Percentiles rank a stretch among this genome's conserved stretches.
Evolutionary conservation across 2,888 invertebrate species (phyloP).

Genomic region (Smittia sp.): DNA sequence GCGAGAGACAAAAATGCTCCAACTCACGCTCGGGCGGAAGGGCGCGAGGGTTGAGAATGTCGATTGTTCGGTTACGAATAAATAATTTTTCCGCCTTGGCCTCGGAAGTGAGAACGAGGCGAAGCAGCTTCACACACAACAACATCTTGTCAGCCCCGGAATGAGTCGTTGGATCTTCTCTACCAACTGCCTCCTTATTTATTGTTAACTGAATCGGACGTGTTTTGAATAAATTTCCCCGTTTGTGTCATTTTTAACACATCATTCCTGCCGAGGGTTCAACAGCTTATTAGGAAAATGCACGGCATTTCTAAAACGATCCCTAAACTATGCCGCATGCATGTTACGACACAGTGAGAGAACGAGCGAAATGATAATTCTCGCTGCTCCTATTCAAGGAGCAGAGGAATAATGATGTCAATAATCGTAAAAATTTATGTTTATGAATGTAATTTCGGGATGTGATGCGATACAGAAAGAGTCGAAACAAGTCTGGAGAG

Average conservation of each 20-base stretch:
- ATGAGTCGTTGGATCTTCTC: neutral
- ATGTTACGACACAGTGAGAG: slow-evolving; percentile 5
- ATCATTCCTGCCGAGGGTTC: neutral
- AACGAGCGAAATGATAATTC: slow-evolving; percentile 22
- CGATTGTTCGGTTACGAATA: slow-evolving; percentile 37
- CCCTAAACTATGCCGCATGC: slow-evolving; percentile 24
- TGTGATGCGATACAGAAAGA: neutral
- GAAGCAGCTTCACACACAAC: slow-evolving; percentile 21
- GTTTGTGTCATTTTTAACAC: neutral
- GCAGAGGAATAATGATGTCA: slow-evolving; percentile 24
- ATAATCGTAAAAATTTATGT: slow-evolving; percentile 30
- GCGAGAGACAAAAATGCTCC: slow-evolving; percentile 20
- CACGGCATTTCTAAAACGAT: slow-evolving; percentile 3
- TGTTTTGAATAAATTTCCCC: slow-evolving; percentile 37
- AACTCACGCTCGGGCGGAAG: neutral
- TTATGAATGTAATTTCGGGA: slow-evolving; percentile 8
- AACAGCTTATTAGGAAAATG: neutral
- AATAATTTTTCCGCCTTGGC: slow-evolving; percentile 17
- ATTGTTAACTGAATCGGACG: slow-evolving; percentile 41
- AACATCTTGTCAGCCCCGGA: slow-evolving; percentile 8
- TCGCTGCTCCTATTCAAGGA: neutral
- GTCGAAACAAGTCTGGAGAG: too few species aligned
- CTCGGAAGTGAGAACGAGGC: neutral
- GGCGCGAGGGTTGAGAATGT: slow-evolving; percentile 34
- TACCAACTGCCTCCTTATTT: slow-evolving; percentile 40